Evolutionary conservation across 2,113 vertebrate species (phyloP).

Genomic region (Corythornis cristatus): DNA sequence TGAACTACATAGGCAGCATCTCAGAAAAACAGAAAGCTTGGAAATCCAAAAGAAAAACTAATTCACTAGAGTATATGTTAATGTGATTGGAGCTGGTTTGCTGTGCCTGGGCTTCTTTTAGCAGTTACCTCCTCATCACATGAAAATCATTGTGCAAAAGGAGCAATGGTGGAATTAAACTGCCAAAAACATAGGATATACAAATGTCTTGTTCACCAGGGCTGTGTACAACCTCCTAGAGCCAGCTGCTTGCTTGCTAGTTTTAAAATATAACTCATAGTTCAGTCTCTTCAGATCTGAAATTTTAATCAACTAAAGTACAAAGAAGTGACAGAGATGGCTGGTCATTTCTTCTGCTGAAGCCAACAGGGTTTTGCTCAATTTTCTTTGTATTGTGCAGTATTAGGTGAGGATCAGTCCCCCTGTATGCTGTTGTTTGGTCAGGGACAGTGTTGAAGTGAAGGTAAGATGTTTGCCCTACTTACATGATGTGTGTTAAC

Average conservation of each 20-base stretch:
- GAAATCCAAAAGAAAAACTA: neutral
- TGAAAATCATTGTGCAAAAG: neutral
- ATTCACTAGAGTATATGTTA: neutral
- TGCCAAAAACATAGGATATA: neutral
- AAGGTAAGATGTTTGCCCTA: neutral
- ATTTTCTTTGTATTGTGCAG: neutral
- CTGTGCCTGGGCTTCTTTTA: neutral
- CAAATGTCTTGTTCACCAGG: neutral
- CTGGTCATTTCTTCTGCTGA: neutral
- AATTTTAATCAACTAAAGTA: neutral
- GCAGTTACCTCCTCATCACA: neutral
- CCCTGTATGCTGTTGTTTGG: neutral
- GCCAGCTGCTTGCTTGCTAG: neutral
- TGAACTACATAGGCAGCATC: neutral
- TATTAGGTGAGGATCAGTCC: neutral
- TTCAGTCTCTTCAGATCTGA: neutral
- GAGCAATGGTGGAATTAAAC: neutral
- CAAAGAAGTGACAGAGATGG: neutral
- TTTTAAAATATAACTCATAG: neutral
- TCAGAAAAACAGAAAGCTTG: neutral
- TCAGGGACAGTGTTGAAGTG: neutral
- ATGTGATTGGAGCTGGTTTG: neutral
- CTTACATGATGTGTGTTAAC: neutral
- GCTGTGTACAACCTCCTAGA: neutral
- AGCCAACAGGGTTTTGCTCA: neutral